Conservation (phyloP, 2,888 invertebrate species). For the Scaptomyza polygonia region DNA sequence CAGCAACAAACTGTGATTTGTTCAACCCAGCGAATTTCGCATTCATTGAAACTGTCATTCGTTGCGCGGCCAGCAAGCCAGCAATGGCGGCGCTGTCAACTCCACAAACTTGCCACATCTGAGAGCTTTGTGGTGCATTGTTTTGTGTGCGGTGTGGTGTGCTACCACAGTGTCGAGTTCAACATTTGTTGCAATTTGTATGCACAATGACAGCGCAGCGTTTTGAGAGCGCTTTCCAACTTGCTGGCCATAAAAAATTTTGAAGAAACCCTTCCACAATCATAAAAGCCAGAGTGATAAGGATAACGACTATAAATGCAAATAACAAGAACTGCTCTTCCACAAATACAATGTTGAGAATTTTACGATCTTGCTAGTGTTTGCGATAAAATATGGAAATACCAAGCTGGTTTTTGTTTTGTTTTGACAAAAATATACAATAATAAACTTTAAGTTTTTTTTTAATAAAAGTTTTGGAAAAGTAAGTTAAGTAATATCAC, state of each 20-base stretch:
- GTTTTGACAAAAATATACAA: not conserved
- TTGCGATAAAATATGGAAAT: not conserved
- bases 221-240: constrained; percentile 20
- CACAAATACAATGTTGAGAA: not conserved
- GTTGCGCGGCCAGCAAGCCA: constrained; percentile 12
- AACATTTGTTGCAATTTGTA: constrained; percentile 60
- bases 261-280: constrained; percentile 4
- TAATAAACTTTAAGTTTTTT: too few species aligned
- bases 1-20: constrained; percentile 41
- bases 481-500: too few species aligned
- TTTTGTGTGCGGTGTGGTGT: constrained; percentile 16
- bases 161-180: constrained; percentile 27
- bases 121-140: not conserved
- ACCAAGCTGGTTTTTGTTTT: not conserved
- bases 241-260: constrained; percentile 12
- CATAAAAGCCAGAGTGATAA: constrained; percentile 17
- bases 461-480: too few species aligned
- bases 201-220: constrained; percentile 47
- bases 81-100: constrained; percentile 23
- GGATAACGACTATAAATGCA: constrained; percentile 18
- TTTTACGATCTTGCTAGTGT: not conserved
- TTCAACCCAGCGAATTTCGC: constrained; percentile 45
- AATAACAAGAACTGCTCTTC: not conserved
- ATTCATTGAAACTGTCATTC: constrained; percentile 68
- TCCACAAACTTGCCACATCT: constrained; percentile 11